Percentiles rank a stretch among this genome's conserved stretches.
Conservation (phyloP, 2,888 invertebrate species). For the Drosophila aldrichi region DNA sequence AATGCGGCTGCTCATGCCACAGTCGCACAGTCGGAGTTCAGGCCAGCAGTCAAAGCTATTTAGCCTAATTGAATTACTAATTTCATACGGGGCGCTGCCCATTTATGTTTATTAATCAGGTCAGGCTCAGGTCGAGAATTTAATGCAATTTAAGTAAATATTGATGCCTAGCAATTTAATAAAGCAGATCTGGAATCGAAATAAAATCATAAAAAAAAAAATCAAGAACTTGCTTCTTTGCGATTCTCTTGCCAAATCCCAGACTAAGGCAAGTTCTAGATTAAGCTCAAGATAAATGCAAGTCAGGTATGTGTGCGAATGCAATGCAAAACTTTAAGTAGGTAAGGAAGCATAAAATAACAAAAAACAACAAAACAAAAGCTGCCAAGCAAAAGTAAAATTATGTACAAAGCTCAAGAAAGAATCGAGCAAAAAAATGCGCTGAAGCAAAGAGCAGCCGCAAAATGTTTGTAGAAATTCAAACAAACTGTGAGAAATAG, state of each 20-base stretch:
- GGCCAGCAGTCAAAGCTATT: conserved; percentile 50
- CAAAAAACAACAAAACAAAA: conserved; percentile 23
- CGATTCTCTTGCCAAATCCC: neutral
- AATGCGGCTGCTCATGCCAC: conserved; percentile 1
- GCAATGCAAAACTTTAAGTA: conserved; percentile 48
- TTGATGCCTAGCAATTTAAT: neutral
- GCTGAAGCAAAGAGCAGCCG: conserved; percentile 41
- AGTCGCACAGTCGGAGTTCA: conserved; percentile 12
- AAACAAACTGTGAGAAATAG: conserved; percentile 49
- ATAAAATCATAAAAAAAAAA: neutral
- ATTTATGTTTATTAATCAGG: conserved; percentile 69
- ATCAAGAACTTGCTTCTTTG: too few species aligned
- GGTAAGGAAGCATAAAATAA: neutral
- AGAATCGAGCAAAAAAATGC: neutral
- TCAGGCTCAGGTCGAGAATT: neutral
- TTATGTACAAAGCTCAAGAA: conserved; percentile 18
- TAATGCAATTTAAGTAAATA: neutral
- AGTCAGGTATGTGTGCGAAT: conserved; percentile 44
- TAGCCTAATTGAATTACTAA: conserved; percentile 75
- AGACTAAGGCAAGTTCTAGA: too few species aligned
- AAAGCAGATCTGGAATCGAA: too few species aligned
- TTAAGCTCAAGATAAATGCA: conserved; percentile 15
- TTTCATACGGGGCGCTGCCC: conserved; percentile 44
- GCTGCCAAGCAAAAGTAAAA: conserved; percentile 33
- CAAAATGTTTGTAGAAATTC: conserved; percentile 72